phyloP scores from a whole-genome alignment of 2,888 invertebrate species.

The Bombylius discolor region DNA sequence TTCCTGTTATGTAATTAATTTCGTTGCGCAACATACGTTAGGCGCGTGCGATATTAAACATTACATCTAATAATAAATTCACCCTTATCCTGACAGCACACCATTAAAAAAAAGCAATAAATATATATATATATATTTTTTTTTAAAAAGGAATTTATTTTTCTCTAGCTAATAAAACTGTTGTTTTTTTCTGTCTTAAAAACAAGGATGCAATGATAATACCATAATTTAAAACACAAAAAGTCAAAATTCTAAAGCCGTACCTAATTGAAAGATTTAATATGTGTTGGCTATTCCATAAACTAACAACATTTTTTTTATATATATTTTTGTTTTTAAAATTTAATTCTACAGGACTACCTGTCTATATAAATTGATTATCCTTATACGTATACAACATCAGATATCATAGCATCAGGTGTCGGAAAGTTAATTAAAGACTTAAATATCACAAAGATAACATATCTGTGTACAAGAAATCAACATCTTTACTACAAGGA shows the following conservation, averaged over 20 bases:
- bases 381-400: not conserved
- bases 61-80: constrained; percentile 1
- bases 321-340: too few species aligned
- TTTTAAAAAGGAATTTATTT: too few species aligned
- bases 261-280: constrained; percentile 4
- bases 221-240: too few species aligned
- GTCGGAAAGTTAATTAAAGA: constrained; percentile 8
- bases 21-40: constrained; percentile 6
- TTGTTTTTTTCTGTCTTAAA: too few species aligned
- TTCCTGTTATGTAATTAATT: constrained; percentile 3
- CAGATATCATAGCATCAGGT: constrained; percentile 1
- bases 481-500: not conserved
- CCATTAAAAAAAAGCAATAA: not conserved
- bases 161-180: too few species aligned
- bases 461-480: not conserved
- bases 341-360: not conserved
- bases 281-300: constrained; percentile 4
- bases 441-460: not conserved
- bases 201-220: too few species aligned
- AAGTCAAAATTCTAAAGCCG: not conserved
- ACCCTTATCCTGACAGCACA: constrained; percentile 2
- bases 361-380: constrained; percentile 5
- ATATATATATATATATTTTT: too few species aligned
- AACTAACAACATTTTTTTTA: constrained; percentile 1
- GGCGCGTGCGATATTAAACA: constrained; percentile 4